phyloP scores from a whole-genome alignment of 2,113 vertebrate genomes.

The Lophura nycthemera region DNA sequence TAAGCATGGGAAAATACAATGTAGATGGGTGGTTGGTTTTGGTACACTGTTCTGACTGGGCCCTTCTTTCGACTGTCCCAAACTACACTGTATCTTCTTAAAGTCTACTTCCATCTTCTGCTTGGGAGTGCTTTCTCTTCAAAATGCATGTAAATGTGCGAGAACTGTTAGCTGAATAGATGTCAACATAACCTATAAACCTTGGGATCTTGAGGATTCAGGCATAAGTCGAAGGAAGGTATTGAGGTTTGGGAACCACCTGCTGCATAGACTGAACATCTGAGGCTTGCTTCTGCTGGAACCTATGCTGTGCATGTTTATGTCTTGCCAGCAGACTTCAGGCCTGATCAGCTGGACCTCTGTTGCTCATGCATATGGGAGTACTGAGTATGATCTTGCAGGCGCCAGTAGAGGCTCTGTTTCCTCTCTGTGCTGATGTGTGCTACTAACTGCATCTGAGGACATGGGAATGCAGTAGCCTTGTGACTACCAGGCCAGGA shows the following conservation, averaged over 20 bases:
- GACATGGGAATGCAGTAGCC: background rate
- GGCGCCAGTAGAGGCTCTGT: background rate
- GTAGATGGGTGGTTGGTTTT: background rate
- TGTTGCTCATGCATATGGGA: background rate
- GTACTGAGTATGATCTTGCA: background rate
- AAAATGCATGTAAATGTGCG: no score
- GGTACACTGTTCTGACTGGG: background rate
- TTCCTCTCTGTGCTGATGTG: background rate
- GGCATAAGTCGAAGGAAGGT: background rate
- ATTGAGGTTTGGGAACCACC: background rate
- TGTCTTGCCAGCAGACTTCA: background rate
- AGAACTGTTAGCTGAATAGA: background rate
- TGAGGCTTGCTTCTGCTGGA: background rate
- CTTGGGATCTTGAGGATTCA: background rate
- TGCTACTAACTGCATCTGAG: rapidly evolving
- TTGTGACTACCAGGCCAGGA: background rate
- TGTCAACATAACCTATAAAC: no score
- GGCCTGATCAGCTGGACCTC: background rate
- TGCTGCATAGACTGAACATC: background rate
- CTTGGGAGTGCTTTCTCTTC: background rate
- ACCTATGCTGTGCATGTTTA: background rate
- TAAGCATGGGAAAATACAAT: background rate
- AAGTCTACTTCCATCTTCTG: background rate
- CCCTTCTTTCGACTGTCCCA: background rate
- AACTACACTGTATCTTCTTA: no score